A percentile compares a stretch with the other conserved stretches of the same genome.
These are phyloP conservation scores for Brachyptera risi DNA, from an alignment of 2,888 invertebrate genomes.

Conservation along the genomic window DNA sequence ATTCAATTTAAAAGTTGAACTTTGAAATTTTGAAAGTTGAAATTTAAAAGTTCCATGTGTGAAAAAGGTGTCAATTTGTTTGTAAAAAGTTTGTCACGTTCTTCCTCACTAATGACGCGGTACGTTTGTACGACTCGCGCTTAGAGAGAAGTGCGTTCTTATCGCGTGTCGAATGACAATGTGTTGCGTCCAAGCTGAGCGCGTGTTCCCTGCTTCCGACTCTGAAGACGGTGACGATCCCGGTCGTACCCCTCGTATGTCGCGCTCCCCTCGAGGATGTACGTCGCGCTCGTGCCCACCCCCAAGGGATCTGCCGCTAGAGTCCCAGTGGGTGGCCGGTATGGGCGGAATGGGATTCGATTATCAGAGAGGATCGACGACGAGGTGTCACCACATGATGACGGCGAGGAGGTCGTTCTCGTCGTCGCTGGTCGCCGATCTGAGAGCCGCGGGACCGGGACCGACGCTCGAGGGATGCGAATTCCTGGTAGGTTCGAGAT, in stretches of 20 bases:
- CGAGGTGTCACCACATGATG: conserved; percentile 25
- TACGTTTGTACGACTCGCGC: neutral
- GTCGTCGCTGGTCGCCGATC: conserved; percentile 36
- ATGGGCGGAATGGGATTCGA: conserved; percentile 44
- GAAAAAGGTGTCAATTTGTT: no score
- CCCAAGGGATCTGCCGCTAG: conserved; percentile 34
- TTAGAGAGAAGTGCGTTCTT: no score
- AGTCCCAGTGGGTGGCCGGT: conserved; percentile 46
- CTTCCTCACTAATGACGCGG: neutral
- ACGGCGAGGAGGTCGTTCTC: conserved; percentile 35
- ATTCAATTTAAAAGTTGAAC: no score
- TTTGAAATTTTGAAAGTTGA: no score
- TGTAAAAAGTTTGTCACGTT: neutral
- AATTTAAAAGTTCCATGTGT: no score
- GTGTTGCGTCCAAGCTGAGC: conserved; percentile 38
- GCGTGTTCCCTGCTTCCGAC: conserved; percentile 38
- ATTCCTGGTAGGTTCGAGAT: conserved; percentile 33
- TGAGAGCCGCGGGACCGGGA: conserved; percentile 34
- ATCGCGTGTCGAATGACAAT: no score
- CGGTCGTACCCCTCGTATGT: conserved; percentile 19
- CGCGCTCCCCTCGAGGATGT: conserved; percentile 24
- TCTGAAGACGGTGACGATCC: conserved; percentile 34
- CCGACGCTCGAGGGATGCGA: conserved; percentile 34
- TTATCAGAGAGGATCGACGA: conserved; percentile 10
- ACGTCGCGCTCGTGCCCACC: conserved; percentile 32